Evolutionary conservation across 37 sponge, comb jelly and placozoan genomes (phyloP), one percentile per base, ranked within the genome.

Genomic region (Beroe forskalii): DNA sequence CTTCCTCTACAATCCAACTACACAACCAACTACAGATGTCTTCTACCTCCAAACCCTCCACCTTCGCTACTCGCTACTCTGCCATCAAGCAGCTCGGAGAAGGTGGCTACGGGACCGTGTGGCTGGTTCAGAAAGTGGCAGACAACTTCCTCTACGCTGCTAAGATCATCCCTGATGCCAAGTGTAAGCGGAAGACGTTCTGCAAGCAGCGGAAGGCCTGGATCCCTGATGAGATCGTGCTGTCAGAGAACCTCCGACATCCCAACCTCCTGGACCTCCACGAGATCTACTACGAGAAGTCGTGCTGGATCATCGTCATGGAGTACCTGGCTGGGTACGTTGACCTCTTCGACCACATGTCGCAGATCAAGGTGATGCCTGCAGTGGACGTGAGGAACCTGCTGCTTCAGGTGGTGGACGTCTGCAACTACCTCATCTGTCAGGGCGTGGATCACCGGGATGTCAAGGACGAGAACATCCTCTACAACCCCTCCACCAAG

Each of bases 401-500:
- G 20, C 14, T 64, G 4, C 28, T 14, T 37, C 72, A 69, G 72
- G 2, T 69, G 32, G 17, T 69, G 72, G 72, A 69, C 39, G 32
- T 32, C 17, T 69, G 72, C 39, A 31, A 14, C 38, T 69, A 69
- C 72, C 72, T 69, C 72, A 69, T 69, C 72, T 32, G 19, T 0
- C 38, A 32, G 72, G 72, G 72, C 9, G 38, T 69, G 37, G 72
- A 69, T 37, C 72, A 69, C 72, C 1, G 86, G 86, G 86, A 80
- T 43, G 25, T 80, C 44, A 80, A 80, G 55, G 86, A 80, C 31
- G 86, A 80, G 86, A 80, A 80, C 86, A 80, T 80, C 48, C 86
- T 80, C 55, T 80, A 80, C 86, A 80, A 80, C 55, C 55, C 86
- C n/a, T 19, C 9, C 86, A 80, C 86, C 55, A 80, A 80, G 40